A percentile compares a stretch with the other conserved stretches of the same genome.
phyloP scores from a whole-genome alignment of 2,888 invertebrate genomes.

The Lepidochrysops patricia region DNA sequence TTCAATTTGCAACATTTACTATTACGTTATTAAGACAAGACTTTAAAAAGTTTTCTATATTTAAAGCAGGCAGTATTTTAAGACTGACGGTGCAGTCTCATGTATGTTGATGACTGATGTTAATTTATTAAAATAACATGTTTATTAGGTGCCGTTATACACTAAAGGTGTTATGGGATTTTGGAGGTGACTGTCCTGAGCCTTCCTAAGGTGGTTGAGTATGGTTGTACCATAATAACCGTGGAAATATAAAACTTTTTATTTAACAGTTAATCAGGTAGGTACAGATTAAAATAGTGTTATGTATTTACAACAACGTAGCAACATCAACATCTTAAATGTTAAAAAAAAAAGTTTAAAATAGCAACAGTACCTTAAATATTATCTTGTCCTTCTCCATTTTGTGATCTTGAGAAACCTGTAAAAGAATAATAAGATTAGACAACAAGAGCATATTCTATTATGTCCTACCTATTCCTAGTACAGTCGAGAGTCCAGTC shows the following conservation, averaged over 20 bases:
- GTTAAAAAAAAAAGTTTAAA: background rate
- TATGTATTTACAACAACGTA: too few species aligned
- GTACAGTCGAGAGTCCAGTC: too few species aligned
- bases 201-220: background rate
- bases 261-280: background rate
- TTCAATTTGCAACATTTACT: too few species aligned
- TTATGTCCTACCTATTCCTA: background rate
- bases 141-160: too few species aligned
- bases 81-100: too few species aligned
- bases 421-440: conserved; percentile 14
- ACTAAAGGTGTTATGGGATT: background rate
- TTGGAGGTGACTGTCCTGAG: background rate
- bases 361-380: conserved; percentile 46
- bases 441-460: background rate
- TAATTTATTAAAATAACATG: background rate
- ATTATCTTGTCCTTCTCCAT: conserved; percentile 67
- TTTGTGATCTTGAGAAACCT: conserved; percentile 16
- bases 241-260: background rate
- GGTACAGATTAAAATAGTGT: too few species aligned
- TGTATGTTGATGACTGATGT: background rate
- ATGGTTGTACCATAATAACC: too few species aligned
- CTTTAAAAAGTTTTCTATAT: too few species aligned
- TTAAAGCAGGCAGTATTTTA: too few species aligned
- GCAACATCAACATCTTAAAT: too few species aligned
- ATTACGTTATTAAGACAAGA: too few species aligned